A percentile compares a stretch with the other conserved stretches of the same genome.
Evolutionary conservation across 2,797 vertebrate genomes (phyloP).

Genomic region (Xerus rutilus): DNA sequence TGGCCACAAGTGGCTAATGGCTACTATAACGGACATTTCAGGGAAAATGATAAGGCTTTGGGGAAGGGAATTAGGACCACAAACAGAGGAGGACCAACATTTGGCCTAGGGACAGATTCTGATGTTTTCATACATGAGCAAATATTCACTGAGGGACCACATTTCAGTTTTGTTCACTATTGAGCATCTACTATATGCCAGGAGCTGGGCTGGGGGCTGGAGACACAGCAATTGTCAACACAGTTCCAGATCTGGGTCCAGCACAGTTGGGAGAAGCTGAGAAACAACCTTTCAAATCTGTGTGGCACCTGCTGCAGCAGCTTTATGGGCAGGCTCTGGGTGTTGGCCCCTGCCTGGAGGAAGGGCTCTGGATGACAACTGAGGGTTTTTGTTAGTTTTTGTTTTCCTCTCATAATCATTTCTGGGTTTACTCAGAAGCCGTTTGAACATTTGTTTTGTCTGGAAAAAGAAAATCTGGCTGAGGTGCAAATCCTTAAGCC

Average conservation of each 20-base stretch:
- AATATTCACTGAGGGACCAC: not conserved
- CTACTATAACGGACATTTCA: not conserved
- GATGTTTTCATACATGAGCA: not conserved
- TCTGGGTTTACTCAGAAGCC: constrained; percentile 40
- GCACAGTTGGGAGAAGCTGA: not conserved
- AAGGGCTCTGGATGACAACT: not conserved
- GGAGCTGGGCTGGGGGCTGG: not conserved
- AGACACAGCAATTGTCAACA: not conserved
- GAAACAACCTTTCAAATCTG: not conserved
- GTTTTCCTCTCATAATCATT: not conserved
- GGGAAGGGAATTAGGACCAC: not conserved
- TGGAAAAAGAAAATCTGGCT: constrained; percentile 48
- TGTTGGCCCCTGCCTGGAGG: not conserved
- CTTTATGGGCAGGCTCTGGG: not conserved
- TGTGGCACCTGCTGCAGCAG: rapidly evolving
- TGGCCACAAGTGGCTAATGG: not conserved
- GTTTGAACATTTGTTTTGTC: constrained; percentile 59
- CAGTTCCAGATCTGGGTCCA: not conserved
- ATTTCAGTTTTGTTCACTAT: not conserved
- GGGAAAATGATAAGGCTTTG: not conserved
- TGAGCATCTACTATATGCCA: not conserved
- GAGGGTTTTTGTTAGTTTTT: not conserved
- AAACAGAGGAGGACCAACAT: not conserved
- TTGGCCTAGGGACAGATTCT: not conserved
- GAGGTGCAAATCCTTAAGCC: constrained; percentile 38